Evolutionary conservation across 2,888 invertebrate genomes (phyloP), one percentile per base, ranked within the genome.

Genomic region (Caenorhabditis sulstoni): DNA sequence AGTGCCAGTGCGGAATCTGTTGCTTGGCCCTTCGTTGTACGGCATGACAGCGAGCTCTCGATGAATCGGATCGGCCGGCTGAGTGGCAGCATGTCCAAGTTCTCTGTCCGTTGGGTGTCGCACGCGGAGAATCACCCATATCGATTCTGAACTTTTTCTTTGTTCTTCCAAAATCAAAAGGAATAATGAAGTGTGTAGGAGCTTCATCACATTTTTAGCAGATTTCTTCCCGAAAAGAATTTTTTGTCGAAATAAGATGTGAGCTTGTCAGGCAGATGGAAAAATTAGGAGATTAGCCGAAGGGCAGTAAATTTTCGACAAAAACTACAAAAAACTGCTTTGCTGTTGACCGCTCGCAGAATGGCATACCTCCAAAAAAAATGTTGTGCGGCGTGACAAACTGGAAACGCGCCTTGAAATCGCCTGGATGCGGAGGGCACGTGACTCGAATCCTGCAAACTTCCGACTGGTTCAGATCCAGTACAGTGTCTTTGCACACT

Each of bases 361-460:
- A n/a, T n/a, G n/a, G n/a, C n/a, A n/a, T n/a, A 78, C 79, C 79
- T 58, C 79, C 79, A 12, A 79, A 79, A 14, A 79, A 79, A 4
- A 79, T 47, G 39, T 79, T 79, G 41, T 79, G 79, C 45, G 79
- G 73, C 1, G 79, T 79, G 2, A 79, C 79, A n/a, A 79, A 79
- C 22, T 79, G 79, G 29, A 79, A 79, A 1, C 79, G 57, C 7
- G 79, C 73, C 55, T 67, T 73, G 64, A 73, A 79, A 9, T 67
- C 67, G n/a, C 79, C 79, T 44, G 53, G 47, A 14, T 57, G 52
- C 4, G 47, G 0, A 11, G 79, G 79, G n/a, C 67, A 50, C 1
- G 57, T 61, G 22, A 79, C 62, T 8, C 62, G 62, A 1, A 79
- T 49, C 44, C 62, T 45, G 5, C 67, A 45, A 11, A 52, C 37